Percentiles rank a stretch among this genome's conserved stretches.
phyloP scores from a whole-genome alignment of 2,797 vertebrate genomes.

The Intellagama lesueurii region DNA sequence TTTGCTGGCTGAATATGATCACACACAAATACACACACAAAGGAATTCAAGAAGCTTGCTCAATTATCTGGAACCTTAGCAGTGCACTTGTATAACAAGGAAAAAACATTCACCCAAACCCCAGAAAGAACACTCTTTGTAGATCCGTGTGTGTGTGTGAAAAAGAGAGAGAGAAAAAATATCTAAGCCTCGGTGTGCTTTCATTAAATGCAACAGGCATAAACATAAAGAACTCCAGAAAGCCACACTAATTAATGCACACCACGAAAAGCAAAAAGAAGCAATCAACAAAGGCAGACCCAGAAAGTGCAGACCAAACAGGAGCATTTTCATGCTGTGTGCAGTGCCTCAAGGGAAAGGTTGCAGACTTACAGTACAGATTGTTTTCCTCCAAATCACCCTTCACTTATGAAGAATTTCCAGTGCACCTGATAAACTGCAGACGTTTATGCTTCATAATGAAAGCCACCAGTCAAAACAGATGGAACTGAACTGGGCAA shows the following conservation, averaged over 20 bases:
- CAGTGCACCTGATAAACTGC: slow-evolving; percentile 22
- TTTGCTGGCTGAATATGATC: neutral
- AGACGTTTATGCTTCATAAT: slow-evolving; percentile 42
- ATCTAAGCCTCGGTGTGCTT: neutral
- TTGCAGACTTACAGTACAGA: slow-evolving; percentile 20
- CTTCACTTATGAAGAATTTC: slow-evolving; percentile 28
- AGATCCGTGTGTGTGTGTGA: neutral
- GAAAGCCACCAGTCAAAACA: slow-evolving; percentile 19
- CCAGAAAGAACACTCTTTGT: neutral
- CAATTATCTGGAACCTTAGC: neutral
- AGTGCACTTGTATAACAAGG: neutral
- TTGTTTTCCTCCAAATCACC: slow-evolving; percentile 17
- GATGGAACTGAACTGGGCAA: neutral
- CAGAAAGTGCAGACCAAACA: slow-evolving; percentile 1
- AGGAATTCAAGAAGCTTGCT: neutral
- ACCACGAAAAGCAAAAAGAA: neutral
- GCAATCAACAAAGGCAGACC: neutral
- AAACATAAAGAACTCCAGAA: neutral
- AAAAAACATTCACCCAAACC: neutral
- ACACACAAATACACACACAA: neutral
- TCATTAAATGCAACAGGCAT: slow-evolving; percentile 24
- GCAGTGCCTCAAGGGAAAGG: neutral
- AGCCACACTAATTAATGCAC: slow-evolving; percentile 37
- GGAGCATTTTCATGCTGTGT: neutral
- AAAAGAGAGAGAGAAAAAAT: neutral